phyloP scores from a whole-genome alignment of 92 coral and sea anemone species.

The Actinernus sp. region DNA sequence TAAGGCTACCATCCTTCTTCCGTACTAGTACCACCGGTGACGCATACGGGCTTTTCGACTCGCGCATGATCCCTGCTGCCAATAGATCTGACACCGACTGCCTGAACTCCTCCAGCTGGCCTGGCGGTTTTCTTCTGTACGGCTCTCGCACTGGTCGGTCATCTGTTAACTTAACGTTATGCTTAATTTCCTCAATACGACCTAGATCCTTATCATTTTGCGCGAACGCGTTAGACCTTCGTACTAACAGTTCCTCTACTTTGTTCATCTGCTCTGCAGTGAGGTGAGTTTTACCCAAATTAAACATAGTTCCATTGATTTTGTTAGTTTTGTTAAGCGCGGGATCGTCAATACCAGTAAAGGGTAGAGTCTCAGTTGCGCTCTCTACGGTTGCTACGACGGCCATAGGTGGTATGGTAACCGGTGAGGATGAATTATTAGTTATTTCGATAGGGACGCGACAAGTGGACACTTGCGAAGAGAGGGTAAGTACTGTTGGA shows the following conservation, averaged over 20 bases:
- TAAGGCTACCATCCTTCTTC: no score
- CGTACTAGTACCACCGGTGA: no score
- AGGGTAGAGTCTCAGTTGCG: no score
- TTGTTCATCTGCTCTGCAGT: no score
- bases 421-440: constrained; percentile 13
- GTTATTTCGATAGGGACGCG: constrained; percentile 28
- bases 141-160: no score
- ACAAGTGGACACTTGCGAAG: constrained; percentile 15
- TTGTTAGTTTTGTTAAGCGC: no score
- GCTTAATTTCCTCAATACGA: constrained; percentile 22
- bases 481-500: constrained; percentile 16
- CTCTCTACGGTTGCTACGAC: constrained; percentile 11
- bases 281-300: constrained; percentile 19
- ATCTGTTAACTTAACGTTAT: no score
- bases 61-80: constrained; percentile 13
- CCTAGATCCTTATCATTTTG: no score
- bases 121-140: constrained; percentile 44
- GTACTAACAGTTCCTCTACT: no score
- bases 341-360: background rate
- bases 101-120: no score
- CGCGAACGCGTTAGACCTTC: no score
- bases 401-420: constrained; percentile 3
- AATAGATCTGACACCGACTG: constrained; percentile 32
- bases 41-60: constrained; percentile 45
- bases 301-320: no score